Evolutionary conservation across 2,888 invertebrate species (phyloP).

Genomic region (Synergus japonicus): DNA sequence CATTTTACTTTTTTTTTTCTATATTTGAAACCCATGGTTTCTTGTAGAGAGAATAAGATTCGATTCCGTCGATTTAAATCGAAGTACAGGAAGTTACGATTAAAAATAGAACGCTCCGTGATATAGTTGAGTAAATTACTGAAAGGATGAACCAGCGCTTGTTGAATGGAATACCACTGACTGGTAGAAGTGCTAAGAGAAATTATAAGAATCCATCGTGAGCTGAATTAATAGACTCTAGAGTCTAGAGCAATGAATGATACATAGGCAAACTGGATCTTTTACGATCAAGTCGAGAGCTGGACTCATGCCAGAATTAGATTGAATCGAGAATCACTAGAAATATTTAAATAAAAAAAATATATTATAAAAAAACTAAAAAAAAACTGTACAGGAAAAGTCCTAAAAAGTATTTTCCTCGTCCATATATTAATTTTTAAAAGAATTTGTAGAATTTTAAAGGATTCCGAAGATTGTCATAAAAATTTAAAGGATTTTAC

Average conservation of each 20-base stretch:
- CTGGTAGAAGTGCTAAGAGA: conserved; percentile 9
- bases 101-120: conserved; percentile 27
- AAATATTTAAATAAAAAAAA: too few species aligned
- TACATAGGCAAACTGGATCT: conserved; percentile 47
- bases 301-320: conserved; percentile 54
- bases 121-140: conserved; percentile 19
- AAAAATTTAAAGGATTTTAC: too few species aligned
- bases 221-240: conserved; percentile 36
- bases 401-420: too few species aligned
- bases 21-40: conserved; percentile 6
- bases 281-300: conserved; percentile 50
- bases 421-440: too few species aligned
- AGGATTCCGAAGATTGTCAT: too few species aligned
- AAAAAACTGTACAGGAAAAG: too few species aligned
- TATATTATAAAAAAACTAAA: too few species aligned
- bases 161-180: conserved; percentile 6
- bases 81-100: conserved; percentile 8
- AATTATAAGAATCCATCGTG: conserved; percentile 22
- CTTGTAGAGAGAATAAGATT: conserved; percentile 7
- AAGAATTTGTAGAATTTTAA: too few species aligned
- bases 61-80: conserved; percentile 17
- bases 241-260: conserved; percentile 45
- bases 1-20: background rate
- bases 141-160: conserved; percentile 33
- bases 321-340: background rate